Evolutionary conservation across 1,140 invertebrate species (phyloP).

Genomic region (Danaus melanippus): DNA sequence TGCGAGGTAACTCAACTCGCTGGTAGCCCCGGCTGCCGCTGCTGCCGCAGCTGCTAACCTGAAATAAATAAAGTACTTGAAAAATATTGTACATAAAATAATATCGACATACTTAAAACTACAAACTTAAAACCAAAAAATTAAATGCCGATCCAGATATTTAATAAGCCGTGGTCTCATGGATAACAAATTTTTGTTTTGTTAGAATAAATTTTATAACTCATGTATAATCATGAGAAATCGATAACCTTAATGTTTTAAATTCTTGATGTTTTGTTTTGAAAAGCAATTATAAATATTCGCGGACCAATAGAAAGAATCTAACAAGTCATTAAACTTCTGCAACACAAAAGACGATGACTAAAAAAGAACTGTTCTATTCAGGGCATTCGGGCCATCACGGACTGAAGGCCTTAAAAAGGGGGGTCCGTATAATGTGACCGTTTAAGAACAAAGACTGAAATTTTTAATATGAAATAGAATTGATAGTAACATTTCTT

Average conservation of each 20-base stretch:
- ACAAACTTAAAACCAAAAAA: too few relatives aligned
- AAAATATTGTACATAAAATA: too few relatives aligned
- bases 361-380: conserved; percentile 28
- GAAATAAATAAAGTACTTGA: conserved; percentile 4
- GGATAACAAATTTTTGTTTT: too few relatives aligned
- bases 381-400: conserved; percentile 35
- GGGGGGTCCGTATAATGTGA: conserved; percentile 27
- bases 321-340: conserved; percentile 24
- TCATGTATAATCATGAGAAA: conserved; percentile 19
- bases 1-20: conserved; percentile 63
- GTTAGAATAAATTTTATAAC: not conserved
- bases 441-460: too few relatives aligned
- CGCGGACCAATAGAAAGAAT: conserved; percentile 13
- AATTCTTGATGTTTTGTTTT: conserved; percentile 13
- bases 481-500: too few relatives aligned
- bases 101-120: too few relatives aligned
- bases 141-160: too few relatives aligned
- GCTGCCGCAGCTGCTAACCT: conserved; percentile 60
- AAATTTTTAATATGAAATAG: too few relatives aligned
- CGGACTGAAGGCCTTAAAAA: conserved; percentile 42
- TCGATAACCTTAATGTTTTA: conserved; percentile 12
- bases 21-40: conserved; percentile 55
- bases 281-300: conserved; percentile 15
- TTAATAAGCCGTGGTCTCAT: too few relatives aligned
- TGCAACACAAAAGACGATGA: conserved; percentile 20